Conservation (phyloP, 2,888 invertebrate genomes). For the Anticlea derivata region DNA sequence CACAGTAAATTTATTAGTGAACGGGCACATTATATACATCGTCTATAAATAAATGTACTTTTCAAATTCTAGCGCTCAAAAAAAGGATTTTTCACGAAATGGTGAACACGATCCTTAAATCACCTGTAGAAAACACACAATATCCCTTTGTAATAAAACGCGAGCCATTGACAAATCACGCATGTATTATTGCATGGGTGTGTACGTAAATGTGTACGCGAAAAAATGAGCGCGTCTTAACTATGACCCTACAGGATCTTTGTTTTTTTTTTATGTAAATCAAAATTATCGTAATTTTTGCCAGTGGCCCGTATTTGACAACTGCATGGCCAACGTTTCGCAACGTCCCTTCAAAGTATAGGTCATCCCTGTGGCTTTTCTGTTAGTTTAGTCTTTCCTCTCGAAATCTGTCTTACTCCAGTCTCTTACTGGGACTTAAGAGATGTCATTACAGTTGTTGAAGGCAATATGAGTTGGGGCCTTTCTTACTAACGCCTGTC, state of each 20-base stretch:
- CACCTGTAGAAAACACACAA: conserved; percentile 64
- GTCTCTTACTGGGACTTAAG: conserved; percentile 31
- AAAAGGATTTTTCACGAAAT: conserved; percentile 75
- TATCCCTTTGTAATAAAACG: conserved; percentile 54
- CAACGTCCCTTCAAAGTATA: conserved; percentile 51
- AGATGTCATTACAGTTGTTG: conserved; percentile 39
- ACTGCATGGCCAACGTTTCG: conserved; percentile 61
- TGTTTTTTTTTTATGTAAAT: not conserved
- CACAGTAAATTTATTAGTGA: not conserved
- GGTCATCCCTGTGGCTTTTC: conserved; percentile 64
- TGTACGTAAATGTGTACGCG: not conserved
- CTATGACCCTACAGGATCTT: no score
- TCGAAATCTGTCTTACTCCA: conserved; percentile 36
- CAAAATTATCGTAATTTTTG: conserved; percentile 15
- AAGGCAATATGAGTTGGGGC: conserved; percentile 35
- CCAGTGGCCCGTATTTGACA: conserved; percentile 57
- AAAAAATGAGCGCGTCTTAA: conserved; percentile 6
- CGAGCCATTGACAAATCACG: conserved; percentile 54
- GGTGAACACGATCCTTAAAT: conserved; percentile 70
- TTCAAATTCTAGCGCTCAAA: conserved; percentile 81
- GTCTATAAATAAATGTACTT: conserved; percentile 41
- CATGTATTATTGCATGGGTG: conserved; percentile 4
- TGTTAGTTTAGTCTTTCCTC: conserved; percentile 57
- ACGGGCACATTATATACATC: conserved; percentile 15
- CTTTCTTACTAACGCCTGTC: conserved; percentile 3